A percentile compares a stretch with the other conserved stretches of the same genome.
phyloP scores from a whole-genome alignment of 2,888 invertebrate species.

The Eutolmus rufibarbis region DNA sequence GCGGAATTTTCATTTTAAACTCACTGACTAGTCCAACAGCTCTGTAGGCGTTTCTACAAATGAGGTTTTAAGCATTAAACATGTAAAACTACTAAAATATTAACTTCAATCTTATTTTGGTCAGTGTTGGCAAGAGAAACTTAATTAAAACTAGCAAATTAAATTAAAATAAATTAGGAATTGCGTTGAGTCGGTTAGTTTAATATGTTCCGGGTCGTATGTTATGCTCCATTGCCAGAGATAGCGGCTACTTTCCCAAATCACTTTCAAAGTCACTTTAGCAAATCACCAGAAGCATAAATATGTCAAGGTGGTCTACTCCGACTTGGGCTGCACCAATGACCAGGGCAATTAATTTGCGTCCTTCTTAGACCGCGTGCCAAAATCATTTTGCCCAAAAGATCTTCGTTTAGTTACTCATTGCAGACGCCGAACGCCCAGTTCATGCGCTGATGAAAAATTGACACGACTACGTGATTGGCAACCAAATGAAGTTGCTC shows the following conservation, averaged over 20 bases:
- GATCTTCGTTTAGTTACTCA: background rate
- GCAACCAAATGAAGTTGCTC: background rate
- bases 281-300: background rate
- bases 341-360: background rate
- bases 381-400: background rate
- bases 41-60: too few species aligned
- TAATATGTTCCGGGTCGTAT: background rate
- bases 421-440: background rate
- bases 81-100: too few species aligned
- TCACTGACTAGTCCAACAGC: too few species aligned
- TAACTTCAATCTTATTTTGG: too few species aligned
- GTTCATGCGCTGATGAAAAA: background rate
- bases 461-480: background rate
- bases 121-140: too few species aligned
- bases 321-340: background rate
- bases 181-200: background rate
- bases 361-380: background rate
- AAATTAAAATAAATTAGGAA: background rate
- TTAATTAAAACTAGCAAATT: background rate
- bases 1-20: too few species aligned
- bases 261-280: background rate
- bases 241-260: background rate
- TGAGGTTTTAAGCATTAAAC: too few species aligned
- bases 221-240: background rate
- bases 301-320: background rate